A percentile compares a stretch with the other conserved stretches of the same genome.
These are phyloP conservation scores for Pyxicephalus adspersus DNA, from an alignment of 2,113 vertebrate genomes.

Conservation along the genomic window DNA sequence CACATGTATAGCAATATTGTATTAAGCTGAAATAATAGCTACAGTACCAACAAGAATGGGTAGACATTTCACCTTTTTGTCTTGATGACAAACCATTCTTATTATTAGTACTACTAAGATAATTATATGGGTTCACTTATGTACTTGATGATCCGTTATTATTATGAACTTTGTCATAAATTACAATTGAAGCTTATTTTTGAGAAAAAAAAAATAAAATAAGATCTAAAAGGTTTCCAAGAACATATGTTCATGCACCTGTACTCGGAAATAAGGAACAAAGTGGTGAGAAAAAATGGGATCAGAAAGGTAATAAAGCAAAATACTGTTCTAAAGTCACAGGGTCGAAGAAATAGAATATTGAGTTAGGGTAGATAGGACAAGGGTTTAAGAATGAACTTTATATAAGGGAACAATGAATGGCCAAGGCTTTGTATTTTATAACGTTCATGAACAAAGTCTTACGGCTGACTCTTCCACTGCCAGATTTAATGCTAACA, in stretches of 20 bases:
- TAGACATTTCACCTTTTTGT: no score
- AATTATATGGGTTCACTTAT: no score
- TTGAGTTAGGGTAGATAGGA: slow-evolving; percentile 18
- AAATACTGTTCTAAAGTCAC: slow-evolving; percentile 11
- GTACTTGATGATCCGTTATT: no score
- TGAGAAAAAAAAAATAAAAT: neutral
- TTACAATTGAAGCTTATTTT: no score
- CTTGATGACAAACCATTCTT: no score
- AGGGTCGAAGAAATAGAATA: slow-evolving; percentile 2
- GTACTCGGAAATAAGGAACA: neutral
- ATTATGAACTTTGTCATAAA: no score
- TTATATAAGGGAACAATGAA: slow-evolving; percentile 38
- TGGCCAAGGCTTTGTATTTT: slow-evolving; percentile 38
- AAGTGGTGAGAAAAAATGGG: neutral
- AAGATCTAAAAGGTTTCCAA: neutral
- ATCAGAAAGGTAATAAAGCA: slow-evolving; percentile 1
- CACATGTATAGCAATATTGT: no score
- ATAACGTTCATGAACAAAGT: slow-evolving; percentile 42
- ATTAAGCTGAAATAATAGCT: no score
- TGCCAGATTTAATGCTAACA: slow-evolving; percentile 54
- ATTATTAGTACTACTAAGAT: no score
- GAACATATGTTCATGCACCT: neutral
- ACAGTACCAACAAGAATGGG: no score
- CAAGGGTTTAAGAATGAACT: slow-evolving; percentile 48
- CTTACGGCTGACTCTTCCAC: slow-evolving; percentile 32